Percentiles rank a stretch among this genome's conserved stretches.
Evolutionary conservation across 2,113 vertebrate species (phyloP).

Genomic region (Nematolebias whitei): DNA sequence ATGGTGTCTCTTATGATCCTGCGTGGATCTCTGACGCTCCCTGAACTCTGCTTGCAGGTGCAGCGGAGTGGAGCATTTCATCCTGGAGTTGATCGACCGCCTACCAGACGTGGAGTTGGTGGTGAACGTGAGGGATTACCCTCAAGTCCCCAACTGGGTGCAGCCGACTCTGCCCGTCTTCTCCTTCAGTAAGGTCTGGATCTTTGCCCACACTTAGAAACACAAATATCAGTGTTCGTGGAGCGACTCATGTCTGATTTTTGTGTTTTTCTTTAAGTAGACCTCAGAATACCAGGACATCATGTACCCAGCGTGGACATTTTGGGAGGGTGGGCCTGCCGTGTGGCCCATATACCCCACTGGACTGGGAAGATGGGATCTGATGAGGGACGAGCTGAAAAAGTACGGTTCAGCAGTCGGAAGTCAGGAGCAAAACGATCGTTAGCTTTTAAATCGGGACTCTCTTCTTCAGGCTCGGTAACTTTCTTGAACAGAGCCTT

Average conservation of each 20-base stretch:
- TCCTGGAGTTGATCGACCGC: constrained; percentile 84
- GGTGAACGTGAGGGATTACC: constrained; percentile 96
- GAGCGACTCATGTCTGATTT: neutral
- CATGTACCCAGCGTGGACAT: constrained; percentile 99
- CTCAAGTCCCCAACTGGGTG: constrained; percentile 91
- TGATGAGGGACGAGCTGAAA: constrained; percentile 91
- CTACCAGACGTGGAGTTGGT: constrained; percentile 96
- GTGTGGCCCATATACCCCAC: constrained; percentile 98
- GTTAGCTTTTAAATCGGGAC: too few relatives aligned
- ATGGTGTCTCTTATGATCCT: neutral
- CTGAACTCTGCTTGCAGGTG: constrained; percentile 78
- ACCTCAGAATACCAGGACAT: constrained; percentile 93
- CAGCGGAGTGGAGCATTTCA: constrained; percentile 95
- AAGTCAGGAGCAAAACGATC: too few relatives aligned
- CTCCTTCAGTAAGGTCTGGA: constrained; percentile 96
- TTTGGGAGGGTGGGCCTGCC: constrained; percentile 98
- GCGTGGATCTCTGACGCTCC: neutral
- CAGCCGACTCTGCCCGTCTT: constrained; percentile 88
- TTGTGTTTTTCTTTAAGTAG: constrained; percentile 67
- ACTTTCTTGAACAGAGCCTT: too few relatives aligned
- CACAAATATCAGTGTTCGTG: neutral
- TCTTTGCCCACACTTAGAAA: neutral
- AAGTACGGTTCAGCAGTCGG: constrained; percentile 80
- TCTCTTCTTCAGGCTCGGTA: too few relatives aligned
- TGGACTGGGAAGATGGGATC: constrained; percentile 96